Evolutionary conservation across 30 jellyfish, hydroid and myxozoan species (phyloP), one percentile per base, ranked within the genome.

Genomic region (Cassiopea andromeda): DNA sequence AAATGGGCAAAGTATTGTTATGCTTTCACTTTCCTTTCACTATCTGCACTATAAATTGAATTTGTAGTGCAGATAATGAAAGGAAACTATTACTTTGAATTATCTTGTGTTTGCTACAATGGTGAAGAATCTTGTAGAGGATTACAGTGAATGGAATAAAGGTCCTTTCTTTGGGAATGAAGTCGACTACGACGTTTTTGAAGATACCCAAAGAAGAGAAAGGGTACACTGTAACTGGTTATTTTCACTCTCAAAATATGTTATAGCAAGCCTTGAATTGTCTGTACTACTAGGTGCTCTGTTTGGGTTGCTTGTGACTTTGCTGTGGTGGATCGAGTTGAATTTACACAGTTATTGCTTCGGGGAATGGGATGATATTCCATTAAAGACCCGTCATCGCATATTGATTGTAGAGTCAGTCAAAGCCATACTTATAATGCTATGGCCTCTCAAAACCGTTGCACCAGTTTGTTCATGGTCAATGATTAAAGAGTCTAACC

Each of bases 241-340:
- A 2, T 64, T 64, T 14, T 77, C 86, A 57, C 2, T 77, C 46
- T 81, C 14, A 46, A 66, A 16, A 64, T 61, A 61, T 58, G 48
- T 44, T 72, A 68, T 16, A 16, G 67, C 69, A 54, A n/a, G 45
- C 48, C 71, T 70, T 3, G 81, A 81, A 46, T n/a, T 59, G 47
- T 13, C 81, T 5, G 80, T 60, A 6, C 5, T 66, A 15, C 43
- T 7, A 9, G 90, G 81, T 43, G 50, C 14, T 48, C 46, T 81
- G 16, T 44, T 58, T 5, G 90, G 90, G 48, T 45, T 81, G 48
- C 18, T 81, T 66, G 81, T 82, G 15, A 66, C 81, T 16, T 10
- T 46, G 19, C 15, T 81, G 0, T 81, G 90, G 90, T 81, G 81
- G 90, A 7, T 81, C 16, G 73, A 81, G 17, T 72, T 81, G 7